Evolutionary conservation across 2,113 vertebrate species (phyloP), one percentile per base, ranked within the genome.

Genomic region (Patagioenas fasciata): DNA sequence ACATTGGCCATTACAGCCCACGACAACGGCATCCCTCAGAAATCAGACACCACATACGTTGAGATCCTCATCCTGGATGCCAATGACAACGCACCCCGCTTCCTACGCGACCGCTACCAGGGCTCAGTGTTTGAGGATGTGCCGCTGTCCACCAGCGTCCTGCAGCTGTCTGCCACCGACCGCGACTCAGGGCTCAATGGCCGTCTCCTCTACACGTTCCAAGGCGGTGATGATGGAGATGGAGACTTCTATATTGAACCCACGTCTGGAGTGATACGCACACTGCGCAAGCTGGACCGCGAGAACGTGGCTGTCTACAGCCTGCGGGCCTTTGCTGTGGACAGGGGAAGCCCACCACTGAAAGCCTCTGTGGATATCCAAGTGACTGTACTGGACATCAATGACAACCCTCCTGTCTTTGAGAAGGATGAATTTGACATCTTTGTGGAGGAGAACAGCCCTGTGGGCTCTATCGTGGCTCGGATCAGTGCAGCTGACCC

Each of bases 11-110:
- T 99, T 92, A 99, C 98, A 0, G 99, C 99, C 21, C 98, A 97
- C 9, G 99, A 99, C 97, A 99, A 99, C 0, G 99, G 99, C 53
- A 99, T 99, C 93, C 99, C 99, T 2, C 99, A 99, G 96, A 99
- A 99, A 85, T 99, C 99, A 0, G 99, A 99, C 80, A 99, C 98
- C 57, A 99, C 99, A 0, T 99, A 99, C 0, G 98, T 99, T 14
- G 99, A 99, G 97, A 99, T 99, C 48, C 98, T 99, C 13, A 97
- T 99, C 80, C 86, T 98, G 5, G 99, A 99, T 11, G 99, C 99
- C 79, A 99, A 99, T 3, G 99, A 99, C 96, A 99, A 99, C 0
- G 91, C 94, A 0, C 99, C 99, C 3, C 98, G 97, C 78, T 99
- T 99, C 94, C 95, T 98, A 62, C 96, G 98, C 2, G 99, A 99